Conservation (phyloP, 2,797 vertebrate species). For the Sebastes glaucus region DNA sequence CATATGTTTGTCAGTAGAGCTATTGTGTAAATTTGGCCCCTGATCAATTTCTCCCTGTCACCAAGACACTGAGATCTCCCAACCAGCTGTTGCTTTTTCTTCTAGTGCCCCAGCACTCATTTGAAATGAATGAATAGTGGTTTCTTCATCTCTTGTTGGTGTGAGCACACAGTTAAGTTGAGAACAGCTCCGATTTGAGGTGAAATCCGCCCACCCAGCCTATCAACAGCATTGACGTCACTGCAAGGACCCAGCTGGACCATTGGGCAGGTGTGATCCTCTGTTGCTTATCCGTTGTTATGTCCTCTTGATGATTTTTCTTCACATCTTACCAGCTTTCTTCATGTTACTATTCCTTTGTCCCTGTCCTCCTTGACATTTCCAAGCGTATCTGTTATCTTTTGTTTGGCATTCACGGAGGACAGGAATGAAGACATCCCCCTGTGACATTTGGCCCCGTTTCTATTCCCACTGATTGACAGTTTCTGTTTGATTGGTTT, state of each 20-base stretch:
- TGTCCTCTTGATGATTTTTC: constrained; percentile 19
- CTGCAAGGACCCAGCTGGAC: constrained; percentile 50
- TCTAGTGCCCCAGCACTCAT: neutral
- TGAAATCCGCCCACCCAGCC: constrained; percentile 8
- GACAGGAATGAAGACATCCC: constrained; percentile 31
- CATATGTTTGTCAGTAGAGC: neutral
- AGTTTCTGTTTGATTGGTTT: neutral
- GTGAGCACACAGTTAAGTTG: neutral
- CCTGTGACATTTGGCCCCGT: constrained; percentile 25
- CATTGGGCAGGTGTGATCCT: constrained; percentile 47
- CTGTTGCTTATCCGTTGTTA: constrained; percentile 23
- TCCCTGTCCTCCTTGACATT: constrained; percentile 37
- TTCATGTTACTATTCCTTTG: constrained; percentile 13
- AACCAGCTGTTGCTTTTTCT: neutral
- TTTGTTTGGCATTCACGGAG: constrained; percentile 38
- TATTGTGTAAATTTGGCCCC: neutral
- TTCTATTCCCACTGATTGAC: constrained; percentile 18
- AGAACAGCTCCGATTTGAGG: constrained; percentile 13
- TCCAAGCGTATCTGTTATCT: constrained; percentile 39
- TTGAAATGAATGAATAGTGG: neutral
- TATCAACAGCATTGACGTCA: constrained; percentile 41
- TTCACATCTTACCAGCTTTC: constrained; percentile 9
- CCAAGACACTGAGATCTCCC: neutral
- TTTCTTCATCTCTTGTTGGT: neutral
- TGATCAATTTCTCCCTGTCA: neutral